Evolutionary conservation across 1,140 invertebrate genomes (phyloP).

Genomic region (Centruroides sculpturatus): DNA sequence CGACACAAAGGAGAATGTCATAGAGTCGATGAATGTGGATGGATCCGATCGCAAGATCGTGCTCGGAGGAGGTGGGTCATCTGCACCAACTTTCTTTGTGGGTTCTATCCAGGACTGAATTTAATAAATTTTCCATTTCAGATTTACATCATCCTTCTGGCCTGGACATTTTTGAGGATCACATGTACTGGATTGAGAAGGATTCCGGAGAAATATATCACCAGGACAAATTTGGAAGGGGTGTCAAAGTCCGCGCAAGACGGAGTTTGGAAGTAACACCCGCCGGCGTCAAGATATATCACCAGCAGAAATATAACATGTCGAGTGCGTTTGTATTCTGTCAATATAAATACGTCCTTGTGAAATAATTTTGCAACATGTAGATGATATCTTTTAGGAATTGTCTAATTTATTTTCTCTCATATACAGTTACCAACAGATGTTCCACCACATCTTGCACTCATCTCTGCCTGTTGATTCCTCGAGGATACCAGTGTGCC

Average conservation of each 20-base stretch:
- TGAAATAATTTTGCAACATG: too few relatives aligned
- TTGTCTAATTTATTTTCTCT: too few relatives aligned
- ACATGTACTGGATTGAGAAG: conserved; percentile 71
- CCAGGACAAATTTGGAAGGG: conserved; percentile 91
- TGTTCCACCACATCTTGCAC: conserved; percentile 60
- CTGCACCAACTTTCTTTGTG: too few relatives aligned
- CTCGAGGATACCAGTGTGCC: conserved; percentile 64
- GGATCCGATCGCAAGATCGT: conserved; percentile 51
- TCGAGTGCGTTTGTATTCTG: conserved; percentile 24
- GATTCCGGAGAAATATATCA: conserved; percentile 65
- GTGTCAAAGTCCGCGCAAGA: conserved; percentile 66
- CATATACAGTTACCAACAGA: conserved; percentile 40
- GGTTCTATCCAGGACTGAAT: too few relatives aligned
- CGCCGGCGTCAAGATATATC: conserved; percentile 58
- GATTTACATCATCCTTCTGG: conserved; percentile 52
- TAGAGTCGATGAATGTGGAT: conserved; percentile 75
- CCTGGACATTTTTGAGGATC: conserved; percentile 81
- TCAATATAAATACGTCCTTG: too few relatives aligned
- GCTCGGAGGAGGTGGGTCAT: neutral
- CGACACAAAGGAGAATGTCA: conserved; percentile 82
- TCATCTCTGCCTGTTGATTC: conserved; percentile 80
- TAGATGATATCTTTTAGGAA: too few relatives aligned
- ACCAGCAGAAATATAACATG: conserved; percentile 61
- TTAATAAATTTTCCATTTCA: conserved; percentile 3
- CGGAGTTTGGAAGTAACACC: conserved; percentile 58